Evolutionary conservation across 2,113 vertebrate species (phyloP), one percentile per base, ranked within the genome.

Genomic region (Scortum barcoo): DNA sequence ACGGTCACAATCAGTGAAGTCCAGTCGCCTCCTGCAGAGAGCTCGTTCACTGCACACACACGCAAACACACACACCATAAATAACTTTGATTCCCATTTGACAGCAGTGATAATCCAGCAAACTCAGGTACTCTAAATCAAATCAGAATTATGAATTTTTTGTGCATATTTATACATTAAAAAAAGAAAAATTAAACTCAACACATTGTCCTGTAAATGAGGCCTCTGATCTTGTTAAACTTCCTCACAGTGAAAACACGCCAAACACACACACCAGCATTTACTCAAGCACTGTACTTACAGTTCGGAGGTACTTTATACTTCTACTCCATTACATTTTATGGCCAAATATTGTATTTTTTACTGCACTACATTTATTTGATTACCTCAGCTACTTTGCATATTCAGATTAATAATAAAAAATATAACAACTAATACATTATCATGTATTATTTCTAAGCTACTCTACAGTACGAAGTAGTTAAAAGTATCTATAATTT

Each of bases 1-100:
- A 98, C 96, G 0, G 96, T 98, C 85, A 88, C 84, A 46, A 94
- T 90, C 82, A 99, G 80, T 0, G 91, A 91, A 40, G 76, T 93
- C 97, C 97, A 99, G 22, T 91, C 70, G 17, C 89, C 80, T 0
- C 94, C 95, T 20, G 79, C 80, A 0, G 97, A 97, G 82, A 99
- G 92, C 62, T 96, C 94, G 5, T 97, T 97, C 83, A 99, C 97
- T 98, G 74, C 1, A 48, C 4, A 50, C 30, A 40, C n/a, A 42
- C 38, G 58, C 57, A 86, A 56, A 73, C 22, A 66, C 60, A 62
- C 57, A 75, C 8, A 46, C 54, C 54, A 28, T 28, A 5, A 28
- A 16, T 2, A 57, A 13, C 16, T 20, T 14, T 13, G 42, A 3
- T 44, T 44, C 14, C 3, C 42, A 44, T 13, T 13, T 44, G 42